phyloP scores from a whole-genome alignment of 2,113 vertebrate genomes.

The Argyrosomus japonicus region DNA sequence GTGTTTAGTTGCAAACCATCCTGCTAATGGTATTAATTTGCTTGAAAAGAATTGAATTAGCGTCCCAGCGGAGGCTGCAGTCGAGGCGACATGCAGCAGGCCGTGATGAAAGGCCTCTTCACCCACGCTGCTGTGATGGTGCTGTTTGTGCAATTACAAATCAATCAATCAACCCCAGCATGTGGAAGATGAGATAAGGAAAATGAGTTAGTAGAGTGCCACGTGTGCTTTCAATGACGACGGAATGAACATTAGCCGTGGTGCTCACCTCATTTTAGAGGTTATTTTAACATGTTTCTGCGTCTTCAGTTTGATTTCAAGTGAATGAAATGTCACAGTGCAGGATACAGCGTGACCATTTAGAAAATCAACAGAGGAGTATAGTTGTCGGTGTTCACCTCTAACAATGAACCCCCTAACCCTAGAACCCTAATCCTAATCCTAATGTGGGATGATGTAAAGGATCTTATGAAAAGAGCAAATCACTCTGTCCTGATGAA shows the following conservation, averaged over 20 bases:
- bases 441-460: background rate
- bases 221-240: background rate
- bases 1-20: constrained; percentile 58
- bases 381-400: background rate
- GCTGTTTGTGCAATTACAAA: constrained; percentile 65
- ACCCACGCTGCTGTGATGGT: constrained; percentile 10
- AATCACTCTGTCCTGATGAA: background rate
- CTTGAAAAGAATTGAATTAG: constrained; percentile 65
- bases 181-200: constrained; percentile 60
- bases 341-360: background rate
- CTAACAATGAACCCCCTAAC: background rate
- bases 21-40: constrained; percentile 73
- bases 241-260: background rate
- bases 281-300: constrained; percentile 1
- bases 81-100: constrained; percentile 1
- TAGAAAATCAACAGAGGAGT: background rate
- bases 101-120: constrained; percentile 29
- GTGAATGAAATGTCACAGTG: background rate
- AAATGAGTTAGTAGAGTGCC: constrained; percentile 16
- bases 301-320: background rate
- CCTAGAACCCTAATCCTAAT: background rate
- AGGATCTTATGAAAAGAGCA: background rate
- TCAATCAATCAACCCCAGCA: constrained; percentile 61
- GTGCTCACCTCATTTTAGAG: background rate
- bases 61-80: constrained; percentile 14